Percentiles rank a stretch among this genome's conserved stretches.
Evolutionary conservation across 2,888 invertebrate genomes (phyloP).

Genomic region (Spialia ferax): DNA sequence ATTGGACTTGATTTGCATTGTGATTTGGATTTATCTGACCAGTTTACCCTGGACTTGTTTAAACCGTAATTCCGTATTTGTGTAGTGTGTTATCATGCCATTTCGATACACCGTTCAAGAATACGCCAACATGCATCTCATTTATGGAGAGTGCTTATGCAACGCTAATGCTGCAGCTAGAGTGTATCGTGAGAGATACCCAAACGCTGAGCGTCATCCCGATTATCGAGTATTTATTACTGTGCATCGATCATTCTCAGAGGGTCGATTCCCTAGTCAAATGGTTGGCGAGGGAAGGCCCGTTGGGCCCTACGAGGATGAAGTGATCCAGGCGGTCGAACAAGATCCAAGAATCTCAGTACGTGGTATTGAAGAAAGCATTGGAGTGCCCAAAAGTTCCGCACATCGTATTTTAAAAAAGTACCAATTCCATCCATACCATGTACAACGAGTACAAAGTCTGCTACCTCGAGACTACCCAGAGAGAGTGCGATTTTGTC

Average conservation of each 20-base stretch:
- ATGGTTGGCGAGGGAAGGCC: too few relatives aligned
- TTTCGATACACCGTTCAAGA: constrained; percentile 8
- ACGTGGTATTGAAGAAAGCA: too few relatives aligned
- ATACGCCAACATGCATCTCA: constrained; percentile 46
- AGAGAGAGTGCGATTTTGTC: constrained; percentile 43
- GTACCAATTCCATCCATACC: constrained; percentile 44
- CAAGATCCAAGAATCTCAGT: too few relatives aligned
- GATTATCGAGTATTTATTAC: constrained; percentile 42
- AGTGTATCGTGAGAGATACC: constrained; percentile 43
- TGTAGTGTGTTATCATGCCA: not conserved
- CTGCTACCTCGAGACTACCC: constrained; percentile 42
- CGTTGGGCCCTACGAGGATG: too few relatives aligned
- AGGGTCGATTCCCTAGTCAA: not conserved
- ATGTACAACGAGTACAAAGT: constrained; percentile 43
- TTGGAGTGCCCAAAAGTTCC: too few relatives aligned
- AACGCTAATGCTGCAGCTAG: constrained; percentile 43
- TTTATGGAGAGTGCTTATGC: constrained; percentile 43
- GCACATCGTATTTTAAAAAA: not conserved
- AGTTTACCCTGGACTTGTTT: not conserved
- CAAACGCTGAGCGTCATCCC: constrained; percentile 30
- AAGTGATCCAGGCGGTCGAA: too few relatives aligned
- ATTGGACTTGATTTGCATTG: too few relatives aligned
- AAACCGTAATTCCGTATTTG: not conserved
- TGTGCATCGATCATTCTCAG: not conserved
- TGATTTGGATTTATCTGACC: too few relatives aligned